Evolutionary conservation across 2,888 invertebrate genomes (phyloP), one percentile per base, ranked within the genome.

Genomic region (Apodemia mormo): DNA sequence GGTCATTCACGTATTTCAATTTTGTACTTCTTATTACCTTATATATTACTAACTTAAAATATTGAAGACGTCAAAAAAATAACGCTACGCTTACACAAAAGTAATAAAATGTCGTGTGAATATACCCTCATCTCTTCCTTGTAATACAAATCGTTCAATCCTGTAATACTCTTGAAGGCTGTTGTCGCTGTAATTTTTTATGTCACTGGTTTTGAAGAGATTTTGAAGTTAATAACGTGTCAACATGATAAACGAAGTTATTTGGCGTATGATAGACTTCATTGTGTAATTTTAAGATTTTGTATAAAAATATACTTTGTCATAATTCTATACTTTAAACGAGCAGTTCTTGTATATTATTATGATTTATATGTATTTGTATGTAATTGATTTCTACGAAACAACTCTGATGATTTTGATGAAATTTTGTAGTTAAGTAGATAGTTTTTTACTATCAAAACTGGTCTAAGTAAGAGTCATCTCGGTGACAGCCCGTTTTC

Each of bases 151-250:
- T 61, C 61, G 61, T 61, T 61, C 61, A 61, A 61, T 37, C 14
- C 61, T n/a, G 61, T 61, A 30, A 61, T 61, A 61, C 7, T 7
- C 61, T 61, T 37, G 37, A 61, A 61, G 33, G 33, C 10, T 64
- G 61, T 64, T 64, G 61, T 37, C 33, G 33, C 61, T 54, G 52
- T 22, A 64, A 64, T 64, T 68, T 68, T 68, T 68, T 68, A 68
- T 64, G 61, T 68, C 68, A 68, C 61, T 52, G 68, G 45, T 65
- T 68, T 68, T n/a, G 37, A 22, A 45, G 40, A 29, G 68, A 33
- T 49, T 68, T 45, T 49, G 52, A 37, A 68, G 68, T 68, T 68
- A 68, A 68, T 65, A 68, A 64, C 64, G 68, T 68, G 61, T 61
- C 45, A 64, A 49, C 68, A 33, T 68, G 68, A 68, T 68, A 68